Evolutionary conservation across 2,797 vertebrate genomes (phyloP).

Genomic region (Sitta carolinensis): DNA sequence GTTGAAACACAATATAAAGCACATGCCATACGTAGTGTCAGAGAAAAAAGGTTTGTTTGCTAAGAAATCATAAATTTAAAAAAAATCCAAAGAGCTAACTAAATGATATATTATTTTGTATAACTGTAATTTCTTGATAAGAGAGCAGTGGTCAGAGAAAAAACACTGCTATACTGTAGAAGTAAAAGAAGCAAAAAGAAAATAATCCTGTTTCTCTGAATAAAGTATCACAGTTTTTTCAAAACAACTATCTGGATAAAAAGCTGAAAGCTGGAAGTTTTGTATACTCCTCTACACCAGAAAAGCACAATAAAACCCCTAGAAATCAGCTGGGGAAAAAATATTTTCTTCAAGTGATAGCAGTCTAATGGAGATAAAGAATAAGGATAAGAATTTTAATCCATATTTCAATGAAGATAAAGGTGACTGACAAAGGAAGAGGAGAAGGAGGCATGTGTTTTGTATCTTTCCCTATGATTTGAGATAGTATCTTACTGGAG

Average conservation of each 20-base stretch:
- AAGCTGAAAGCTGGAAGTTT: not conserved
- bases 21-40: not conserved
- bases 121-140: not conserved
- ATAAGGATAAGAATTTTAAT: not conserved
- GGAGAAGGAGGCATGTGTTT: not conserved
- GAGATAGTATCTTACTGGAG: not conserved
- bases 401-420: constrained; percentile 12
- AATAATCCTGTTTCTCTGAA: not conserved
- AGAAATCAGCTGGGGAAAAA: not conserved
- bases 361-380: not conserved
- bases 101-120: not conserved
- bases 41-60: not conserved
- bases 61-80: not conserved
- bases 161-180: not conserved
- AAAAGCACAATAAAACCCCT: not conserved
- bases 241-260: not conserved
- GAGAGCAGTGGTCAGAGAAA: not conserved
- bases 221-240: not conserved
- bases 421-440: not conserved
- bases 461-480: not conserved
- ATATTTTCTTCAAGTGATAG: not conserved
- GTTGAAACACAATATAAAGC: not conserved
- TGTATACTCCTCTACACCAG: not conserved
- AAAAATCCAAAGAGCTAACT: not conserved
- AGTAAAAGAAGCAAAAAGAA: not conserved